Conservation (phyloP, 2,797 vertebrate species). For the Leuciscus waleckii region DNA sequence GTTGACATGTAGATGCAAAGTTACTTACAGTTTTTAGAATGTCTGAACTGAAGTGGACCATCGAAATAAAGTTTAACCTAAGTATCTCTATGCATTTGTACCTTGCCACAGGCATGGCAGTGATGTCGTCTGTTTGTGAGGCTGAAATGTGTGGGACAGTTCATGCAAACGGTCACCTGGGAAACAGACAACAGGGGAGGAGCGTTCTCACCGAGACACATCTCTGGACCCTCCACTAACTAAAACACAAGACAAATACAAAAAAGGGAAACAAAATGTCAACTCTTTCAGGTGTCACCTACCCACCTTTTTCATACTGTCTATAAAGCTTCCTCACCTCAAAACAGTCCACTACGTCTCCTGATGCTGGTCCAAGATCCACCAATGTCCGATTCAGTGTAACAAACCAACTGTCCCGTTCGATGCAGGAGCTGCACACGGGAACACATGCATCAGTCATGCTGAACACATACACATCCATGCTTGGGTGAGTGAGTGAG, state of each 20-base stretch:
- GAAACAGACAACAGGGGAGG: conserved; percentile 91
- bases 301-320: neutral
- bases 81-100: conserved; percentile 60
- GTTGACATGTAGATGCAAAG: neutral
- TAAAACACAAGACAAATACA: conserved; percentile 50
- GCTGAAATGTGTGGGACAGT: conserved; percentile 93
- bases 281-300: neutral
- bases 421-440: conserved; percentile 85
- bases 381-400: conserved; percentile 84
- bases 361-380: conserved; percentile 69
- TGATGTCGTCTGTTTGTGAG: conserved; percentile 92
- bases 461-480: neutral
- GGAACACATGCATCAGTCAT: conserved; percentile 20
- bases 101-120: conserved; percentile 95
- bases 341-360: conserved; percentile 57
- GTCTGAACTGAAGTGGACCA: neutral
- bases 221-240: conserved; percentile 83
- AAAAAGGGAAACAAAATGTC: conserved; percentile 55
- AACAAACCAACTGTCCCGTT: conserved; percentile 94
- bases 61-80: neutral
- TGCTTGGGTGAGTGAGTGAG: neutral
- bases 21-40: neutral
- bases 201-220: conserved; percentile 89
- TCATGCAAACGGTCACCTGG: conserved; percentile 96
- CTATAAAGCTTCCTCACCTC: conserved; percentile 67